A percentile compares a stretch with the other conserved stretches of the same genome.
Evolutionary conservation across 2,113 vertebrate genomes (phyloP).

Genomic region (Panthera tigris): DNA sequence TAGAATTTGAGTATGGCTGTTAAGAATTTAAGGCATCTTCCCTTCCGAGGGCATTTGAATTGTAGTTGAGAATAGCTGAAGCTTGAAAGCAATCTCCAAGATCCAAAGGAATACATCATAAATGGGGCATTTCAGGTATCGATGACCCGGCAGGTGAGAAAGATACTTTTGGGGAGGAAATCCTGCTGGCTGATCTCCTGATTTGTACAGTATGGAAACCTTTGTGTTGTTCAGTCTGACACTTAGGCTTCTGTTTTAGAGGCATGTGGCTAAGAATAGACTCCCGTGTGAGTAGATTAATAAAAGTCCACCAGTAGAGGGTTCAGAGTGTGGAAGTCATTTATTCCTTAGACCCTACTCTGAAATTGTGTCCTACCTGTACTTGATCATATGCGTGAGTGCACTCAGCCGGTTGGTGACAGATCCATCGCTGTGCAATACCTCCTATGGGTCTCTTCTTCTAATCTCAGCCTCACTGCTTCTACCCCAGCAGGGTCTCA

Average conservation of each 20-base stretch:
- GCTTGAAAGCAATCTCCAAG: neutral
- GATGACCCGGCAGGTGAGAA: neutral
- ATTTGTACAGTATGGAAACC: neutral
- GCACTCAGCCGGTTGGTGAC: neutral
- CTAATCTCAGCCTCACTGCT: neutral
- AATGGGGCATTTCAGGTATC: neutral
- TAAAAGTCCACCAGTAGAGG: neutral
- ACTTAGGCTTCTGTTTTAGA: neutral
- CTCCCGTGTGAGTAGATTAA: neutral
- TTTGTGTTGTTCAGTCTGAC: neutral
- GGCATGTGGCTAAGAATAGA: neutral
- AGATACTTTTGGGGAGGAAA: neutral
- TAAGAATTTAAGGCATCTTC: slow-evolving; percentile 20
- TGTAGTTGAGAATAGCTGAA: neutral
- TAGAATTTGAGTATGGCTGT: neutral
- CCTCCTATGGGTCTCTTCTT: neutral
- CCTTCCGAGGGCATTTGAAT: neutral
- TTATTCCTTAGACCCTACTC: neutral
- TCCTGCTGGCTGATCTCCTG: neutral
- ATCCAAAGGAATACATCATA: neutral
- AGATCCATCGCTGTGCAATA: neutral
- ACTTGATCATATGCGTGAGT: neutral
- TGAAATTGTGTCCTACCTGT: neutral
- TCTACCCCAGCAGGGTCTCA: neutral
- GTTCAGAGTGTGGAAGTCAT: neutral